Evolutionary conservation across 2,797 vertebrate genomes (phyloP).

Genomic region (Petrocephalus sullivani): DNA sequence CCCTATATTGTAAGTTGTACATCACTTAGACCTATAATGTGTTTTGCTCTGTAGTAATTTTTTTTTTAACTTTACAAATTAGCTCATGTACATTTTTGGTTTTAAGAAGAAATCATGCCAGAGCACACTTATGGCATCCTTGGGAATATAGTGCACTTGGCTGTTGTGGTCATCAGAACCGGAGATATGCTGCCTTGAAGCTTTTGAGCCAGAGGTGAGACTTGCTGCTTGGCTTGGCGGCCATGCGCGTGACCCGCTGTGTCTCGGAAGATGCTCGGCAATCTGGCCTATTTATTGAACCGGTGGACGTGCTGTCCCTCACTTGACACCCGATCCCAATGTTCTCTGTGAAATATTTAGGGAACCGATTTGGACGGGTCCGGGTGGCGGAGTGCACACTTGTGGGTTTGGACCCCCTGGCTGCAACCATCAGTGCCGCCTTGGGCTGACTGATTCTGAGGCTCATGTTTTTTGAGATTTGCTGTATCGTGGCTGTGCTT

Average conservation of each 20-base stretch:
- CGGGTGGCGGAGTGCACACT: neutral
- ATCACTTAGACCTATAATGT: neutral
- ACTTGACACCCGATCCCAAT: conserved; percentile 14
- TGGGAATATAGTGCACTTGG: neutral
- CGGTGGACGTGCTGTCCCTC: conserved; percentile 1
- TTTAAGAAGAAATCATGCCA: neutral
- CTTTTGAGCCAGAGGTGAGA: neutral
- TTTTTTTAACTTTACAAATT: neutral
- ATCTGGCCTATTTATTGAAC: conserved; percentile 23
- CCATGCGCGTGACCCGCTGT: neutral
- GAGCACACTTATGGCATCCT: neutral
- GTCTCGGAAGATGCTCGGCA: neutral
- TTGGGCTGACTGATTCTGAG: neutral
- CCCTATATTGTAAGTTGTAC: neutral
- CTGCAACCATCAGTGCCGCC: neutral
- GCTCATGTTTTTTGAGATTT: neutral
- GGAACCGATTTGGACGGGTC: neutral
- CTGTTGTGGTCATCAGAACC: neutral
- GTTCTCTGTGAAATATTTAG: conserved; percentile 24
- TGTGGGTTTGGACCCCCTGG: neutral
- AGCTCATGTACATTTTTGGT: neutral
- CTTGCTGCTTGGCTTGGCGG: neutral
- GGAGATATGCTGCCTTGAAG: neutral
- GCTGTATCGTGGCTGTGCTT: neutral
- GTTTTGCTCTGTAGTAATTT: neutral